Evolutionary conservation across 2,888 invertebrate genomes (phyloP).

Genomic region (Eristalinus sepulchralis): DNA sequence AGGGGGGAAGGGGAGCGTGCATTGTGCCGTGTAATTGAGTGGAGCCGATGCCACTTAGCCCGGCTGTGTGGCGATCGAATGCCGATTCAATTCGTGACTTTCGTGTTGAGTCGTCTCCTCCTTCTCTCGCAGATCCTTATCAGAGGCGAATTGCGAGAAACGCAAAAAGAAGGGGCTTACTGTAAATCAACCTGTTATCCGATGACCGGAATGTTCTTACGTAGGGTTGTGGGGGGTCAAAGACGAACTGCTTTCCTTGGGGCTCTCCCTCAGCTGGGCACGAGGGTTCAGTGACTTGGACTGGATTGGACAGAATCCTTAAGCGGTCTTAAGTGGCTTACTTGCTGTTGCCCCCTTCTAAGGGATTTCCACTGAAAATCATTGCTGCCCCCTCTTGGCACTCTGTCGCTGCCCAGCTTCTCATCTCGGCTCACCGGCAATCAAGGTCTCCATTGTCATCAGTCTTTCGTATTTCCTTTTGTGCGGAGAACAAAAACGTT

Average conservation of each 20-base stretch:
- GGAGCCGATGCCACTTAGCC: background rate
- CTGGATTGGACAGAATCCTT: no score
- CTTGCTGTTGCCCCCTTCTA: no score
- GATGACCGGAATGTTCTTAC: no score
- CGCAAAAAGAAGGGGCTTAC: background rate
- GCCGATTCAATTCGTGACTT: background rate
- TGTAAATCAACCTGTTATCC: background rate
- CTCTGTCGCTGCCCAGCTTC: background rate
- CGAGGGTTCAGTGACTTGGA: no score
- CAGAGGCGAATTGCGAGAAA: background rate
- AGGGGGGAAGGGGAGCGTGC: background rate
- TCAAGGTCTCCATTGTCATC: background rate
- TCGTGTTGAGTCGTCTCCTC: background rate
- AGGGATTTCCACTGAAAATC: no score
- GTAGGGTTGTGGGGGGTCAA: no score
- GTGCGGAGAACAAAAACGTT: background rate
- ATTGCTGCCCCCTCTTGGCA: no score
- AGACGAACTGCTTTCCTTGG: no score
- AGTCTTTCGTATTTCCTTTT: background rate
- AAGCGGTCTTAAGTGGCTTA: no score
- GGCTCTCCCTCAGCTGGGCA: no score
- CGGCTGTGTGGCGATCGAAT: background rate
- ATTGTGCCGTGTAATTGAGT: slow-evolving; percentile 8
- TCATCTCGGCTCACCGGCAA: background rate
- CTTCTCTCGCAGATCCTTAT: background rate